Percentiles rank a stretch among this genome's conserved stretches.
These are phyloP conservation scores for Orthosia incerta DNA, from an alignment of 2,888 invertebrate species.

Conservation along the genomic window DNA sequence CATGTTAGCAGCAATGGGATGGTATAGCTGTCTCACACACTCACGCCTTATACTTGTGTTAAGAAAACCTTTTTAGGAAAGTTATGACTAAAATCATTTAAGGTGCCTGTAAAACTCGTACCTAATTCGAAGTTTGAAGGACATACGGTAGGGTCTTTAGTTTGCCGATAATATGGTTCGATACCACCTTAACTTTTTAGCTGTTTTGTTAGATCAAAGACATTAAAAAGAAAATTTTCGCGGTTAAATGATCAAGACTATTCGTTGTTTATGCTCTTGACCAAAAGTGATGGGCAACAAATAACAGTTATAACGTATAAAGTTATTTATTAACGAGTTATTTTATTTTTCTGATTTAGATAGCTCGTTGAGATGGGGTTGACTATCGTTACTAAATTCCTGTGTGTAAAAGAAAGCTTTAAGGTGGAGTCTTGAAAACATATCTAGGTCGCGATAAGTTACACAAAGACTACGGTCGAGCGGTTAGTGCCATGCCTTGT, in stretches of 20 bases:
- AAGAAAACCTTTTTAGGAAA: slow-evolving; percentile 24
- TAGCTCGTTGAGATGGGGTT: slow-evolving; percentile 34
- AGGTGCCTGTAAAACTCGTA: slow-evolving; percentile 46
- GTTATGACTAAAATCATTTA: slow-evolving; percentile 26
- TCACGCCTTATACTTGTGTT: slow-evolving; percentile 41
- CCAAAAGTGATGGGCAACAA: slow-evolving; percentile 35
- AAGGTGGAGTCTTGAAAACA: slow-evolving; percentile 78
- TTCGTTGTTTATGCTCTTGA: slow-evolving; percentile 23
- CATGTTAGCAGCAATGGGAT: slow-evolving; percentile 78
- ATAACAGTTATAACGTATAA: slow-evolving; percentile 34
- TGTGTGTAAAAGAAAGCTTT: slow-evolving; percentile 81
- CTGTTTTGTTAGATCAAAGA: not conserved
- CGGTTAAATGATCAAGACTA: slow-evolving; percentile 25
- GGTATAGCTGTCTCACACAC: slow-evolving; percentile 70
- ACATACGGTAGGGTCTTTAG: slow-evolving; percentile 17
- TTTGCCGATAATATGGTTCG: slow-evolving; percentile 12
- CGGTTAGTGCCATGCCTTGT: slow-evolving; percentile 78
- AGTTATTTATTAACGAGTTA: slow-evolving; percentile 2
- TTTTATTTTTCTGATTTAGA: slow-evolving; percentile 20
- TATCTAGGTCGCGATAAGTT: slow-evolving; percentile 75
- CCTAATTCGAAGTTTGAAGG: slow-evolving; percentile 20
- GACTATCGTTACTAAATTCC: slow-evolving; percentile 52
- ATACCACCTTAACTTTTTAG: slow-evolving; percentile 17
- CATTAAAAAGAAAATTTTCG: not conserved
- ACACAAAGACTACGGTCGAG: slow-evolving; percentile 65